Conservation (phyloP, 35 echinoderm and acorn worm genomes). For the Diadema setosum region DNA sequence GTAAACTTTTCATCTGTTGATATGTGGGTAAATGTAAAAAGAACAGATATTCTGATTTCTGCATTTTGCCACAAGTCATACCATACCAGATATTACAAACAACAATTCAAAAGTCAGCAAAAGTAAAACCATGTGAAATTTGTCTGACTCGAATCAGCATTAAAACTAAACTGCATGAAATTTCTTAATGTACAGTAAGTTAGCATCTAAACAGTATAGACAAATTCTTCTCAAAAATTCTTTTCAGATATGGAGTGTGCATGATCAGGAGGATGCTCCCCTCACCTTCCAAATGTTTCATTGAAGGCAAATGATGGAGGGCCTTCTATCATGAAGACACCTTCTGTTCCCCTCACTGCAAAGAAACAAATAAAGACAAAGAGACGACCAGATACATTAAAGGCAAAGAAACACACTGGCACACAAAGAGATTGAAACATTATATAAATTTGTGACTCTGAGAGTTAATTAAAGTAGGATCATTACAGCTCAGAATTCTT, state of each 20-base stretch:
- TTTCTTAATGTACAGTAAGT: neutral
- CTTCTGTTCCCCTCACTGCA: conserved; percentile 34
- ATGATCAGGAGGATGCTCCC: neutral
- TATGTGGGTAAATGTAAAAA: too few relatives aligned
- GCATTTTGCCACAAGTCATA: too few relatives aligned
- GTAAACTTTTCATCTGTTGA: too few relatives aligned
- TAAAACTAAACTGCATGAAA: neutral
- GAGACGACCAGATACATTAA: neutral
- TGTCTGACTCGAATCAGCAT: neutral
- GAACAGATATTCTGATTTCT: too few relatives aligned
- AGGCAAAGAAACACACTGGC: neutral
- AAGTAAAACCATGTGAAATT: too few relatives aligned
- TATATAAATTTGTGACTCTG: too few relatives aligned
- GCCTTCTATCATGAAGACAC: conserved; percentile 32
- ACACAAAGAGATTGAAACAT: neutral
- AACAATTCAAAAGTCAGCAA: too few relatives aligned
- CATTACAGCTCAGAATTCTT: too few relatives aligned
- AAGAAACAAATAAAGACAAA: neutral
- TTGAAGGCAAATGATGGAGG: conserved; percentile 23
- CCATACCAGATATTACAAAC: too few relatives aligned
- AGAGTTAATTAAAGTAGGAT: too few relatives aligned
- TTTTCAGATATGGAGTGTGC: neutral
- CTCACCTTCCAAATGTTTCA: conserved; percentile 36
- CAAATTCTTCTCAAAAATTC: neutral
- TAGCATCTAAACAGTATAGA: neutral